Evolutionary conservation across 2,888 invertebrate genomes (phyloP), one percentile per base, ranked within the genome.

Genomic region (Polymixis flavicincta): DNA sequence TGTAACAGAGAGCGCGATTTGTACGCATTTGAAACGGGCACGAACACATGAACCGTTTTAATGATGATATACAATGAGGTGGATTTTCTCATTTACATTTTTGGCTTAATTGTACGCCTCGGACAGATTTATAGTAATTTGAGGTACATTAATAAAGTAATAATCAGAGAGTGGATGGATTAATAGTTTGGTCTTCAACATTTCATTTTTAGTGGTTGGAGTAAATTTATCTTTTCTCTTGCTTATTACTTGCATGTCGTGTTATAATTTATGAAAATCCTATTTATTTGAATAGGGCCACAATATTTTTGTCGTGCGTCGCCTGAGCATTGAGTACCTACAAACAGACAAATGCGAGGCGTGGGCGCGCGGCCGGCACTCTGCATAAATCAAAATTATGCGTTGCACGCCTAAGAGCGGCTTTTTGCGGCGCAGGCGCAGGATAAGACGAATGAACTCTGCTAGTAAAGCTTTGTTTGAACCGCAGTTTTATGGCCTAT

Each of bases 361-460:
- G 94, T 93, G 90, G 93, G 94, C 92, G 92, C 90, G 81, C 76
- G 78, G 75, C 71, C 69, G 88, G 89, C 90, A 90, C 91, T 91
- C 88, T 89, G 92, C 91, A 92, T 95, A 93, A 94, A 94, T 94
- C 93, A 93, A 92, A 92, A 92, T 92, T 91, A 93, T 91, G 86
- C 90, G 81, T 82, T 85, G 89, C 78, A 75, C 79, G 83, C 87
- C 86, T 85, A 74, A 79, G 85, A 82, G 83, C 87, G 80, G 80
- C 84, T 85, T 86, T 85, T 87, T 85, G 82, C 85, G 71, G 82
- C 76, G 71, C 82, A 80, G 74, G 81, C 80, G 70, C 82, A 84
- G 82, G 81, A 86, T 86, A 86, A 86, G 83, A 85, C 81, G 82
- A 87, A 86, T 86, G 83, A 86, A 86, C 87, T 83, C 71, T 79